These are phyloP conservation scores for Dolichomitus sp. DNA, from an alignment of 2,888 invertebrate species.

Conservation along the genomic window DNA sequence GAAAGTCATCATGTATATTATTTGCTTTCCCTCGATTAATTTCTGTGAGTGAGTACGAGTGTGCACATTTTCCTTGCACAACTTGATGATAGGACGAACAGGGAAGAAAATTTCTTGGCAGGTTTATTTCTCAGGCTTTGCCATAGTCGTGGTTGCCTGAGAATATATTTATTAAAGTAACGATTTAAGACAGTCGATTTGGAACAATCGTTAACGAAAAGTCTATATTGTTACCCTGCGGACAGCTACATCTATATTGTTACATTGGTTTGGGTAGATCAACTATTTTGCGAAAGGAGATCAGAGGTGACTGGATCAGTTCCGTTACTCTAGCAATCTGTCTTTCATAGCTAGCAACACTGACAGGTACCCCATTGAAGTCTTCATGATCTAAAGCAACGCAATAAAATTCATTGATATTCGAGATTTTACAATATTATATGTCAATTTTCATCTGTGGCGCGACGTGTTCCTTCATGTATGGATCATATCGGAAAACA, in stretches of 20 bases:
- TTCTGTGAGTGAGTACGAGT: no score
- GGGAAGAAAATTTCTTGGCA: background rate
- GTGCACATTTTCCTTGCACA: background rate
- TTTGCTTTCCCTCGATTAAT: no score
- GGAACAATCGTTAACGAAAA: background rate
- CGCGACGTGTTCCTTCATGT: background rate
- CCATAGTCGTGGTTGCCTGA: background rate
- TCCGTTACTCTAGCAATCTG: constrained; percentile 38
- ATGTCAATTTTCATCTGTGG: background rate
- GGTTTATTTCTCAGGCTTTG: background rate
- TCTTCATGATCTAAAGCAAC: constrained; percentile 67
- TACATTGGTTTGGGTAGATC: background rate
- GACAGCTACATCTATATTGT: constrained; percentile 1
- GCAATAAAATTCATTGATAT: background rate
- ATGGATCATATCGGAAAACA: background rate
- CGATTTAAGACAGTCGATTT: background rate
- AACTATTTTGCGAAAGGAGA: background rate
- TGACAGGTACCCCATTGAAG: constrained; percentile 71
- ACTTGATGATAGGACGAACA: background rate
- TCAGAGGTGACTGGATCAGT: background rate
- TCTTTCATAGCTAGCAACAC: constrained; percentile 69
- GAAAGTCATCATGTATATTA: no score
- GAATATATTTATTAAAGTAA: background rate
- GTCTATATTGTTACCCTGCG: background rate
- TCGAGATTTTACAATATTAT: background rate